Conservation (phyloP, 2,797 vertebrate genomes). For the Pelodytes ibericus region DNA sequence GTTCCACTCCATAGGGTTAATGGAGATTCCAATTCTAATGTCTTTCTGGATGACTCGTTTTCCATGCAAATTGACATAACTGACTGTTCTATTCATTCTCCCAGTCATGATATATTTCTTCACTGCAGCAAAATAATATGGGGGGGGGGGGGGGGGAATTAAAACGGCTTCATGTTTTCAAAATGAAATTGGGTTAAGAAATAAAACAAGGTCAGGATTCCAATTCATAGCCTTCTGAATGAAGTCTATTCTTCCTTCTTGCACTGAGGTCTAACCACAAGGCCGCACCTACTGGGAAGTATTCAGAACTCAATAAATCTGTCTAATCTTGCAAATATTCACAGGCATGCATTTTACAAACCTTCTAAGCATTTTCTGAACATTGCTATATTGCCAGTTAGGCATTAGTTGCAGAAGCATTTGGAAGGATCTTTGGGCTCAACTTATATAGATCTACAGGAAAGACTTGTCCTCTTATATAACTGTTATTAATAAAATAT, state of each 20-base stretch:
- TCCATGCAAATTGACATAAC: conserved; percentile 11
- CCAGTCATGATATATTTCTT: background rate
- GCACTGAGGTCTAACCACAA: conserved; percentile 33
- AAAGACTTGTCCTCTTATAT: background rate
- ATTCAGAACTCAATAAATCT: conserved; percentile 23
- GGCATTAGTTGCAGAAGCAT: background rate
- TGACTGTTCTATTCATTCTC: conserved; percentile 4
- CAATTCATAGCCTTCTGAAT: conserved; percentile 47
- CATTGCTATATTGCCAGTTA: background rate
- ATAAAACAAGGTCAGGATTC: conserved; percentile 40
- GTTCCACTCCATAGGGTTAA: background rate
- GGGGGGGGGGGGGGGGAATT: conserved; percentile 15
- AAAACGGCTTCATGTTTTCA: background rate
- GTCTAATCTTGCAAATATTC: conserved; percentile 29
- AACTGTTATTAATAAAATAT: background rate
- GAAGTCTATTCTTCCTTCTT: conserved; percentile 40
- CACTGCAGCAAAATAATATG: conserved; percentile 31
- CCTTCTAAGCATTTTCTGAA: background rate
- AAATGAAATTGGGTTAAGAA: conserved; percentile 30
- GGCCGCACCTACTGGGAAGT: conserved; percentile 22
- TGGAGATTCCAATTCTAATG: background rate
- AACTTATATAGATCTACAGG: background rate
- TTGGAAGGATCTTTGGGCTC: background rate
- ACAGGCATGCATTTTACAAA: conserved; percentile 4
- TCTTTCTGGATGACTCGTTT: background rate